Evolutionary conservation across 2,113 vertebrate genomes (phyloP).

Genomic region (Sorex araneus): DNA sequence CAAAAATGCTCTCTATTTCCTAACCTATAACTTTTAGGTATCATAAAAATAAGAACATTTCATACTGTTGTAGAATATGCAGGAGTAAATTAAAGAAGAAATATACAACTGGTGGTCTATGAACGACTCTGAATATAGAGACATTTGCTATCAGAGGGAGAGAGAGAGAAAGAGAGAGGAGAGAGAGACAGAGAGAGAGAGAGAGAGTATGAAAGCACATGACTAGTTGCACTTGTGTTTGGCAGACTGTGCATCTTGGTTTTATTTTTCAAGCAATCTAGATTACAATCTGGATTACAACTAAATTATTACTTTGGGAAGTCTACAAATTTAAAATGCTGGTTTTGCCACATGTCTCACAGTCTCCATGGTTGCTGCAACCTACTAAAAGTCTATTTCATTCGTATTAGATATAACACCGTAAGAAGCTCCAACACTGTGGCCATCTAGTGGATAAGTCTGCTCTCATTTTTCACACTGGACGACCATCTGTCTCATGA

Average conservation of each 20-base stretch:
- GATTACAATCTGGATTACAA: neutral
- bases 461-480: neutral
- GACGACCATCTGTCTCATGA: neutral
- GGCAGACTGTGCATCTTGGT: neutral
- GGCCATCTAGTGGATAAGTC: neutral
- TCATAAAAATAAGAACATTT: too few relatives aligned
- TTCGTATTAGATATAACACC: neutral
- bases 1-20: too few relatives aligned
- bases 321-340: neutral
- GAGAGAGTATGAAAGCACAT: neutral
- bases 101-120: too few relatives aligned
- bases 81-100: too few relatives aligned
- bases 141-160: too few relatives aligned
- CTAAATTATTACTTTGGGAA: conserved; percentile 24
- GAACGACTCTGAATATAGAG: too few relatives aligned
- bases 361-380: neutral
- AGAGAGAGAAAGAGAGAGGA: neutral
- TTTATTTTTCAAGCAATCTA: conserved; percentile 9
- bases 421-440: neutral
- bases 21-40: too few relatives aligned
- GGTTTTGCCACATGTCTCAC: neutral
- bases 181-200: neutral
- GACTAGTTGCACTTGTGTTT: fast-evolving
- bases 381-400: neutral
- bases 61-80: too few relatives aligned